These are phyloP conservation scores for Sclerodermus sp. DNA, from an alignment of 2,888 invertebrate genomes.

Conservation along the genomic window DNA sequence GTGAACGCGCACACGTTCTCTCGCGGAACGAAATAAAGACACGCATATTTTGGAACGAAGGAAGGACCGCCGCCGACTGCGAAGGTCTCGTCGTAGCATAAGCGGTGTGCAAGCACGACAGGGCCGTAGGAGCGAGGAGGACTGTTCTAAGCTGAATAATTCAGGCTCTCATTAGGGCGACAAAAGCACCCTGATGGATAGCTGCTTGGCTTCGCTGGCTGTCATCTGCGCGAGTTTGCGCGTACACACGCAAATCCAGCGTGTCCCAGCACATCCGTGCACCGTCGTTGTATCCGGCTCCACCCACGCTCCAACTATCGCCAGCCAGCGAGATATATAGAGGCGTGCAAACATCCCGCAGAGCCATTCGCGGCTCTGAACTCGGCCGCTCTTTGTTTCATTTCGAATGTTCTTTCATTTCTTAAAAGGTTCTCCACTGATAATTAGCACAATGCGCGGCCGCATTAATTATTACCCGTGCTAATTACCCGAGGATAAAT, in stretches of 20 bases:
- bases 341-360: conserved; percentile 16
- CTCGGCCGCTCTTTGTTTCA: conserved; percentile 45
- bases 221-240: conserved; percentile 27
- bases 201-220: conserved; percentile 45
- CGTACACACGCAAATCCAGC: conserved; percentile 6
- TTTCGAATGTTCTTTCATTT: conserved; percentile 58
- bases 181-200: conserved; percentile 59
- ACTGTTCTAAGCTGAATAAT: conserved; percentile 54
- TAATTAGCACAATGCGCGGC: conserved; percentile 58
- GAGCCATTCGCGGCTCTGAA: conserved; percentile 14
- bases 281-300: neutral
- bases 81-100: too few species aligned
- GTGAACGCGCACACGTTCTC: too few species aligned
- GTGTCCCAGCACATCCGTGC: neutral
- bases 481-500: conserved; percentile 58
- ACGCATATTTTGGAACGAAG: too few species aligned
- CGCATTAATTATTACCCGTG: conserved; percentile 57
- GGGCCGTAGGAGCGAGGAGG: conserved; percentile 25
- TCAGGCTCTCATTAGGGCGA: conserved; percentile 58
- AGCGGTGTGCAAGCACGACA: conserved; percentile 3
- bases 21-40: too few species aligned
- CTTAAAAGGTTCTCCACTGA: conserved; percentile 57
- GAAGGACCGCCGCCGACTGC: too few species aligned
- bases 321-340: too few species aligned
- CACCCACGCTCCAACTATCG: conserved; percentile 6